Base-by-base conservation (phyloP, 2,113 vertebrate genomes). In the Alethe castanea region DNA sequence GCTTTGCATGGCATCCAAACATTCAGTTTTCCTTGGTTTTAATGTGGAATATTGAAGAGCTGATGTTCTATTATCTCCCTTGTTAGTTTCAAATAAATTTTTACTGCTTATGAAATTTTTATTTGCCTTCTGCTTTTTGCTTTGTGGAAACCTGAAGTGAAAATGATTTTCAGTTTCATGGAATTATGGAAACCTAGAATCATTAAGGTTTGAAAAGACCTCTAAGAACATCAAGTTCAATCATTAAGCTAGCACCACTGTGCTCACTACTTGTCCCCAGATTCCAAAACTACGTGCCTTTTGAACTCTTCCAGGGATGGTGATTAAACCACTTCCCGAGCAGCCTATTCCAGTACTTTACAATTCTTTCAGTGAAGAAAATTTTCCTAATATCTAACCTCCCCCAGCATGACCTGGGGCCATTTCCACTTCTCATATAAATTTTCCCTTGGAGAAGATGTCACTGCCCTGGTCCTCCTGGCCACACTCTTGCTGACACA, bases 371-470 rank as follows among this genome's bases (percentile, higher is more conserved):
- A 35, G 7, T 20, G 13, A 62, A 40, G 16, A 71, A 79, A 25
- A 16, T 19, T 25, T 48, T 52, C 31, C 8, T 31, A 20, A 18
- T 40, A 48, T 31, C 35, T 48, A 54, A 25, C 7, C 29, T 62
- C 5, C 5, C 5, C 40, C n/a, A 11, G 48, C 13, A 56, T 11
- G 54, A 19, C 3, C 2, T 40, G 4, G 5, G 7, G 2, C 7
- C 6, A 17, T 48, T 62, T 62, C 40, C 10, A 40, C 7, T 35
- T 47, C 23, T 77, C 2, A 2, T 54, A 47, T 8, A 24, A 31
- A 9, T 40, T 62, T 47, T 69, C 31, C 40, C 16, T 14, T 40
- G 28, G 23, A 54, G 12, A 70, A 70, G 29, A 29, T 4, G 4
- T 47, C 48, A 40, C 29, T 35, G 12, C 19, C 8, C 24, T 56